Conservation (phyloP, 2,113 vertebrate species). For the Corvus cornix region DNA sequence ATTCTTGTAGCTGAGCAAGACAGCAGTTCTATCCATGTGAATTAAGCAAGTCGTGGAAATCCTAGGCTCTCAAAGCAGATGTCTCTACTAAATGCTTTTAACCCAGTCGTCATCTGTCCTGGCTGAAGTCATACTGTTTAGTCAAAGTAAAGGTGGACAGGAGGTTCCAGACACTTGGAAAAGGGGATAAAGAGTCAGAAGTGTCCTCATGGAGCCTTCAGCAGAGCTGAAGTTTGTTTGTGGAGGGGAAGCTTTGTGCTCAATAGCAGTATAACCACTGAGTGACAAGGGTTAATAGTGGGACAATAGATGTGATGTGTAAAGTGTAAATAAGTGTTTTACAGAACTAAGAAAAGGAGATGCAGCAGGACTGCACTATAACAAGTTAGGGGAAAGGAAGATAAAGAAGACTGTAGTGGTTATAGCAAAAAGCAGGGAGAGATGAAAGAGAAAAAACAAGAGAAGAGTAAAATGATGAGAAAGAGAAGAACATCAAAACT, state of each 20-base stretch:
- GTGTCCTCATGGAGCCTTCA: background rate
- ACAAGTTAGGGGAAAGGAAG: background rate
- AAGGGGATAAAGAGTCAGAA: background rate
- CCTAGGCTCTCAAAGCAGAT: background rate
- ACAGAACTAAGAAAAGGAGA: background rate
- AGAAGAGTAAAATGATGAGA: background rate
- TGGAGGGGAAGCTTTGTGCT: background rate
- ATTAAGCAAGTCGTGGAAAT: background rate
- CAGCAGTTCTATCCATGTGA: background rate
- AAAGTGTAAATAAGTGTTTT: background rate
- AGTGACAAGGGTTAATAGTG: fast-evolving
- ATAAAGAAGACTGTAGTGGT: background rate
- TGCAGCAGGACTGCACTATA: background rate
- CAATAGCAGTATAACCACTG: background rate
- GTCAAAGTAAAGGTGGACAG: background rate
- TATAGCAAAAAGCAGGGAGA: background rate
- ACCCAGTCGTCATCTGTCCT: background rate
- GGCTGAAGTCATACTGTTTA: background rate
- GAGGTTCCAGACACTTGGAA: background rate
- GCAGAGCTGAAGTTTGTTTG: background rate
- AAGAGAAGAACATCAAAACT: background rate
- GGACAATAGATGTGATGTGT: background rate
- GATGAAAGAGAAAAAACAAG: background rate
- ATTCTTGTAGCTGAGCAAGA: background rate
- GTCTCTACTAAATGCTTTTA: background rate